These are phyloP conservation scores for Acanthosepion pharaonis DNA, from an alignment of 2,888 invertebrate species.

Conservation along the genomic window DNA sequence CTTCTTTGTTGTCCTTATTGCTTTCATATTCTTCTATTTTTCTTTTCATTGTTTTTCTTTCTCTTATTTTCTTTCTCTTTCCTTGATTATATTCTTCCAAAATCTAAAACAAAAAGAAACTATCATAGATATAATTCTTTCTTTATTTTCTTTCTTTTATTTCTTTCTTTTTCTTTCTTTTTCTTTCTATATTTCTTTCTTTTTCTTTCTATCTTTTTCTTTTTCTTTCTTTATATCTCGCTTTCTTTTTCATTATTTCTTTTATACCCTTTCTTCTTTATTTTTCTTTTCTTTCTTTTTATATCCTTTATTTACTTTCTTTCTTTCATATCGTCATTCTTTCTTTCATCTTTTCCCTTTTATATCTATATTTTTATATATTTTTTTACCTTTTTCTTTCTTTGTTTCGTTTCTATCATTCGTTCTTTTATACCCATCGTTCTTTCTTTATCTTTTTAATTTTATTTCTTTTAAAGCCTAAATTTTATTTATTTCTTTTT, in stretches of 20 bases:
- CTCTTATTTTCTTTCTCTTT: background rate
- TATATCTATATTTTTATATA: background rate
- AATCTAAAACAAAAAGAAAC: too few relatives aligned
- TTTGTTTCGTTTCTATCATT: background rate
- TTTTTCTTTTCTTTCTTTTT: background rate
- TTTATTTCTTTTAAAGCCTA: too few relatives aligned
- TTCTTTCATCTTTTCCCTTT: background rate
- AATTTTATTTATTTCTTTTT: background rate
- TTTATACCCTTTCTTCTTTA: background rate
- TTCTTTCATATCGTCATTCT: background rate
- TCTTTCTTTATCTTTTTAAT: too few relatives aligned
- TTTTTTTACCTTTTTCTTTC: background rate
- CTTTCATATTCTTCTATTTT: background rate
- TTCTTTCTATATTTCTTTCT: too few relatives aligned
- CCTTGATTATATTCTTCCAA: too few relatives aligned
- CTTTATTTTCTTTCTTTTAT: too few relatives aligned
- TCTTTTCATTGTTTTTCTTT: background rate
- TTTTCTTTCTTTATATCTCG: too few relatives aligned
- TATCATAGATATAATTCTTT: too few relatives aligned
- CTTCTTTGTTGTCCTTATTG: too few relatives aligned
- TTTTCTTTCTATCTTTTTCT: too few relatives aligned
- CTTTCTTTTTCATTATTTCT: background rate
- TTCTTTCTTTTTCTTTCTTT: background rate
- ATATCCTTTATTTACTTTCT: too few relatives aligned
- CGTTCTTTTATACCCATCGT: too few relatives aligned